A percentile compares a stretch with the other conserved stretches of the same genome.
phyloP scores from a whole-genome alignment of 1,140 invertebrate genomes.

The Pseudomyrmex cubaensis region DNA sequence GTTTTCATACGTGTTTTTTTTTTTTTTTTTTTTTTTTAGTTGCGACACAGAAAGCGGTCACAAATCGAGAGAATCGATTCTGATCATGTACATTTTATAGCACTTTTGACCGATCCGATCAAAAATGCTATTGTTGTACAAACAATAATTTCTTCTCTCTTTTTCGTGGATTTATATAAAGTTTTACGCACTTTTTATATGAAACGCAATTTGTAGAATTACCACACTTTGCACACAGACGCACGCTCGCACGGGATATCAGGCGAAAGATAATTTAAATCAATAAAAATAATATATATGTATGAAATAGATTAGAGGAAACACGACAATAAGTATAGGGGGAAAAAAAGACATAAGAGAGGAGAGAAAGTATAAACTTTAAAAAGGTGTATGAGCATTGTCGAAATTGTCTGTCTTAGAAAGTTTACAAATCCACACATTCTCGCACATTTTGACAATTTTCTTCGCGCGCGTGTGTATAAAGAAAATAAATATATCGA shows the following conservation, averaged over 20 bases:
- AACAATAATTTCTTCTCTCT: background rate
- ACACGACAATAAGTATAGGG: background rate
- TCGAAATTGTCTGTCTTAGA: slow-evolving; percentile 48
- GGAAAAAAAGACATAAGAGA: slow-evolving; percentile 19
- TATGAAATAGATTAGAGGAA: slow-evolving; percentile 17
- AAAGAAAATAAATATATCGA: slow-evolving; percentile 12
- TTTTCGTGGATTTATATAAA: slow-evolving; percentile 45
- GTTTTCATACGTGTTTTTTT: slow-evolving; percentile 38
- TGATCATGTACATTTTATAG: slow-evolving; percentile 33
- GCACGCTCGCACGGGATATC: slow-evolving; percentile 55
- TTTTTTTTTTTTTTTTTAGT: slow-evolving; percentile 28
- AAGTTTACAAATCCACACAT: slow-evolving; percentile 46
- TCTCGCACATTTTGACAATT: slow-evolving; percentile 34
- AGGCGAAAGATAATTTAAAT: slow-evolving; percentile 50
- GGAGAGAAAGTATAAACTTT: slow-evolving; percentile 11
- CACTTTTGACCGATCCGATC: too few relatives aligned
- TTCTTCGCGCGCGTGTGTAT: background rate
- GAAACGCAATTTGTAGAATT: slow-evolving; percentile 28
- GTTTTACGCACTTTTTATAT: slow-evolving; percentile 51
- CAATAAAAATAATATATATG: slow-evolving; percentile 56
- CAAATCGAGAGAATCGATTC: too few relatives aligned
- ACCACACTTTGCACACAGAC: slow-evolving; percentile 61
- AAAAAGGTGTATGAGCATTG: background rate
- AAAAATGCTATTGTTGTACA: too few relatives aligned
- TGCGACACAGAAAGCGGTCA: too few relatives aligned